Base-by-base conservation (phyloP, 2,113 vertebrate genomes). In the Mesitornis unicolor region DNA sequence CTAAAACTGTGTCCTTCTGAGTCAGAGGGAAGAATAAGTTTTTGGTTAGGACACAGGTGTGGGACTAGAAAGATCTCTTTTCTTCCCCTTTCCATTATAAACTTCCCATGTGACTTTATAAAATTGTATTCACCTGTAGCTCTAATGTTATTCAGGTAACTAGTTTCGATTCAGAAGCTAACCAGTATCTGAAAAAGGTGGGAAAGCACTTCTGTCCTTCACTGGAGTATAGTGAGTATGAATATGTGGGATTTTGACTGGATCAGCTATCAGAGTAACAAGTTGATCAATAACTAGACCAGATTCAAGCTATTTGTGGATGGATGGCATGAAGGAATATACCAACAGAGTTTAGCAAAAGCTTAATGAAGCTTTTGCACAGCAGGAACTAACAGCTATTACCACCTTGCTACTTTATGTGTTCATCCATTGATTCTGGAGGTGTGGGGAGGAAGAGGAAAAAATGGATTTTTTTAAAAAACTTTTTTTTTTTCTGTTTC, bases 351-450 rank as follows among this genome's bases (percentile, higher is more conserved):
- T 31, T 95, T 87, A 82, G 96, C 60, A 82, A 76, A 60, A 76
- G n/a, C 91, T 87, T 95, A 94, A 93, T 50, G 69, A 86, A 89
- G 76, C 73, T 51, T 89, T 53, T 50, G 64, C 91, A 36, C 93
- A 81, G 94, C 68, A 60, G 68, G 89, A 89, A 16, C 83, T 56
- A 77, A 50, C 50, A 95, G 16, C 89, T 86, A 31, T 97, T 95
- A 97, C 92, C 93, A 95, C 91, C 80, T 90, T 1, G 1, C 56
- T 89, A 24, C 79, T 84, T 96, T 54, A 21, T 1, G 3, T 47
- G 31, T 81, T 87, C 84, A 84, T 89, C 91, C 93, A 68, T 17
- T 89, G 11, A 63, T 77, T 63, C 60, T 31, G n/a, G 51, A 90
- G 86, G 64, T 71, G 83, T 74, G 56, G 33, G 60, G 33, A 90